phyloP scores from a whole-genome alignment of 1,140 invertebrate species.

The Macrotrachela quadricornifera region DNA sequence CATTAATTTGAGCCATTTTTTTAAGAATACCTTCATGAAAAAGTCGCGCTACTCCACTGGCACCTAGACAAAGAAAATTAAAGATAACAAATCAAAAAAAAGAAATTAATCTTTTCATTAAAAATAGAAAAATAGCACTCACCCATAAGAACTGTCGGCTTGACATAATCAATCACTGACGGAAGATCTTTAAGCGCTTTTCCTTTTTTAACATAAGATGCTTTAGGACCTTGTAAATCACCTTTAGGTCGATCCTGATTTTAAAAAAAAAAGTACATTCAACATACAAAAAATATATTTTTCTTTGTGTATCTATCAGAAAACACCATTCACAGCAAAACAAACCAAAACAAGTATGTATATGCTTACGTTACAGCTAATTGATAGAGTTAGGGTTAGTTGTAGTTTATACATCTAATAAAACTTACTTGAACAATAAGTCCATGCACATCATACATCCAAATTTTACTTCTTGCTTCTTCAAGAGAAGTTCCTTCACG shows the following conservation, averaged over 20 bases:
- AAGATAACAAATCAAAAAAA: no score
- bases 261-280: not conserved
- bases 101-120: not conserved
- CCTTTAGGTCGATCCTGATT: conserved; percentile 20
- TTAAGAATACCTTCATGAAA: conserved; percentile 23
- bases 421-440: conserved; percentile 21
- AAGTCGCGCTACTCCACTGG: conserved; percentile 23
- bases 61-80: conserved; percentile 14
- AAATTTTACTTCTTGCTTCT: conserved; percentile 22
- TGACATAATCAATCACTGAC: conserved; percentile 18
- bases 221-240: conserved; percentile 21
- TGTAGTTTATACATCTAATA: no score
- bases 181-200: conserved; percentile 17
- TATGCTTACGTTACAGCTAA: no score
- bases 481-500: conserved; percentile 15
- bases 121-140: not conserved
- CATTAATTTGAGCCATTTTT: conserved; percentile 22
- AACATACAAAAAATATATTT: no score
- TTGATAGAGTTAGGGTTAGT: no score
- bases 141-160: conserved; percentile 28
- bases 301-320: no score
- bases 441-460: conserved; percentile 27
- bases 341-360: no score
- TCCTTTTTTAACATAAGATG: conserved; percentile 17
- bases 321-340: no score